Conservation (phyloP, 2,888 invertebrate genomes). For the Tubulanus polymorphus region DNA sequence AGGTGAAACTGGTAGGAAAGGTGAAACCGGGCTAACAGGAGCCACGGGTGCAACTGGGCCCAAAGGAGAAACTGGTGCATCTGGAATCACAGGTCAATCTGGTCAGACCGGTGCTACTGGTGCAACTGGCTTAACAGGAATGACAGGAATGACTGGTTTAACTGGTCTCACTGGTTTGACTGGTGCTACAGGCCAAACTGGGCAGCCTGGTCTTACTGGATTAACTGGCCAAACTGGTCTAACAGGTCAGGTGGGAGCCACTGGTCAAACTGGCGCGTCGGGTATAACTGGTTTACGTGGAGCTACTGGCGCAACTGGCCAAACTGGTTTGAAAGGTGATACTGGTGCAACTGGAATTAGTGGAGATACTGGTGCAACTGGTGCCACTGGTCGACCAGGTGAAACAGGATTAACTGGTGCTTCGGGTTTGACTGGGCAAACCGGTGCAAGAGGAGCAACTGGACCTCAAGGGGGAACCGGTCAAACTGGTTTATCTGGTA, state of each 20-base stretch:
- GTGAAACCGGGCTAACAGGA: neutral
- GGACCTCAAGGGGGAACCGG: constrained; percentile 9
- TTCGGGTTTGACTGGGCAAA: neutral
- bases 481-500: constrained; percentile 6
- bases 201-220: neutral
- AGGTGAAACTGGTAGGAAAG: neutral
- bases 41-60: neutral
- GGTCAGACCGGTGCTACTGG: constrained; percentile 10
- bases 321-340: constrained; percentile 9
- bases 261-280: constrained; percentile 63
- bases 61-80: neutral
- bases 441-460: constrained; percentile 9
- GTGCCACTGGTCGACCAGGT: neutral
- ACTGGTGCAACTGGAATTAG: constrained; percentile 40
- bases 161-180: constrained; percentile 2
- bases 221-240: constrained; percentile 11
- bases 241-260: neutral
- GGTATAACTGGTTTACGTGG: constrained; percentile 60
- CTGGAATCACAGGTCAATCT: neutral
- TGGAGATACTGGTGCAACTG: constrained; percentile 3
- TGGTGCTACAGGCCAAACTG: neutral
- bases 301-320: constrained; percentile 9
- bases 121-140: constrained; percentile 1
- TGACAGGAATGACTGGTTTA: neutral
- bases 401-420: neutral